Conservation (phyloP, 2,113 vertebrate genomes). For the Rallus limicola region DNA sequence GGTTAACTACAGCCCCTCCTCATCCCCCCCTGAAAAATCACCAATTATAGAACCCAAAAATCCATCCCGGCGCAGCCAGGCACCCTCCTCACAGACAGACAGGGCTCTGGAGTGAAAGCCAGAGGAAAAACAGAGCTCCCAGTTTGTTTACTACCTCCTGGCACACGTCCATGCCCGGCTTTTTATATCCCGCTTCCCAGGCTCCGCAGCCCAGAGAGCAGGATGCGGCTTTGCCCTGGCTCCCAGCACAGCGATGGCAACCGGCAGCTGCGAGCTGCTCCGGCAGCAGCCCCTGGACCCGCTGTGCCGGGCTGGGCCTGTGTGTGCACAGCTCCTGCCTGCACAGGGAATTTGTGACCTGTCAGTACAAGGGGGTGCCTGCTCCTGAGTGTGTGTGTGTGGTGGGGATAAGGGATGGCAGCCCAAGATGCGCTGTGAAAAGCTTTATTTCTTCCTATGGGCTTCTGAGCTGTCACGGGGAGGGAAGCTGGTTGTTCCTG, state of each 20-base stretch:
- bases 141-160: constrained; percentile 67
- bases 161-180: constrained; percentile 27
- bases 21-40: neutral
- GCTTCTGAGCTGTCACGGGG: neutral
- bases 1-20: neutral
- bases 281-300: neutral
- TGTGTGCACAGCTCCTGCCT: neutral
- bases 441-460: neutral
- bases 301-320: neutral
- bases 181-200: neutral
- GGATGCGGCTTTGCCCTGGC: neutral
- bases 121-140: constrained; percentile 46
- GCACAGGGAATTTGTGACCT: neutral
- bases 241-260: neutral
- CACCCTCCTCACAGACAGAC: neutral
- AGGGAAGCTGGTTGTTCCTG: neutral
- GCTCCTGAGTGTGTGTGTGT: too few relatives aligned
- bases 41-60: neutral
- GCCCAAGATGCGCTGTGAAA: neutral
- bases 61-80: neutral
- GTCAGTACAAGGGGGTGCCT: neutral
- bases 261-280: neutral
- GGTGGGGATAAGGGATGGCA: neutral
- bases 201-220: neutral
- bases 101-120: neutral